These are phyloP conservation scores for Semicossyphus pulcher DNA, from an alignment of 2,113 vertebrate genomes.

Conservation along the genomic window DNA sequence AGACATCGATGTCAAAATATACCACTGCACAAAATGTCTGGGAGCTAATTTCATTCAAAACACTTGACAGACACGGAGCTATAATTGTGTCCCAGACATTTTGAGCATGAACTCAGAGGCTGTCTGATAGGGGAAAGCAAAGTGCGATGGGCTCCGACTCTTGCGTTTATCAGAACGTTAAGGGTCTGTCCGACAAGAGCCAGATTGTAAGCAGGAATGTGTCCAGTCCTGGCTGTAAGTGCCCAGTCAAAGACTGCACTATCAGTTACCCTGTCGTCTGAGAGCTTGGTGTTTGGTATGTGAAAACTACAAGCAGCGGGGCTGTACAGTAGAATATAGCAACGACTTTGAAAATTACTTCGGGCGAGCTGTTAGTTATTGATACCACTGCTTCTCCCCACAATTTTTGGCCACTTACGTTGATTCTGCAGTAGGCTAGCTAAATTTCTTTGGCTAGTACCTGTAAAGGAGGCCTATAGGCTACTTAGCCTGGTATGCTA, in stretches of 20 bases:
- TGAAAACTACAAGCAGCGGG: background rate
- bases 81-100: constrained; percentile 42
- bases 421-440: too few species aligned
- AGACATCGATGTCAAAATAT: background rate
- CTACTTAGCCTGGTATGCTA: too few species aligned
- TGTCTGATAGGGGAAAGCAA: constrained; percentile 56
- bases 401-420: too few species aligned
- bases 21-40: background rate
- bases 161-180: constrained; percentile 65
- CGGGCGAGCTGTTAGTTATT: too few species aligned
- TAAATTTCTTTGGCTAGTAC: too few species aligned
- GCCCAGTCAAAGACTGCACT: constrained; percentile 51
- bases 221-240: constrained; percentile 49
- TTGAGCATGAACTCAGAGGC: constrained; percentile 20
- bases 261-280: constrained; percentile 54
- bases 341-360: too few species aligned
- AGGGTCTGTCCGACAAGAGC: constrained; percentile 65
- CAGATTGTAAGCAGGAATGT: constrained; percentile 75
- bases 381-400: too few species aligned
- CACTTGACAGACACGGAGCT: constrained; percentile 19
- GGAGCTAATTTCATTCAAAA: background rate
- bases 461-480: too few species aligned
- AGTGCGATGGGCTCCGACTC: constrained; percentile 58
- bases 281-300: constrained; percentile 42
- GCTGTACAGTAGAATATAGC: background rate